Evolutionary conservation across 2,113 vertebrate species (phyloP), one percentile per base, ranked within the genome.

Genomic region (Sinocyclocheilus anshuiensis): DNA sequence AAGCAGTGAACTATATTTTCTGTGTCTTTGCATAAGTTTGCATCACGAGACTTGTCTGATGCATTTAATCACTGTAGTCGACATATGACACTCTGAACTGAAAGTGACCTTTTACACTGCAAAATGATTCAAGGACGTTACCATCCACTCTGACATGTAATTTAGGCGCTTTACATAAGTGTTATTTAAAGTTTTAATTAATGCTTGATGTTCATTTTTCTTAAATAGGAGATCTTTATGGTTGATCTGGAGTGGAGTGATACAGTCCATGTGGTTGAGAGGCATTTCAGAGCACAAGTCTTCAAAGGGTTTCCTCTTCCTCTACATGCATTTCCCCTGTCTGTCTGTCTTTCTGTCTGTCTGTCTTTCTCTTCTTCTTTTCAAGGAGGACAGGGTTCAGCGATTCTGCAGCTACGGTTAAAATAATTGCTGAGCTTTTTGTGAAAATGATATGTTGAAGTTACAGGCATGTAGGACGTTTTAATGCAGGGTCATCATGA

Each of bases 211-310:
- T 90, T 93, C 86, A 90, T 90, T 93, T 88, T 92, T 89, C 88
- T 91, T 91, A 87, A 90, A 84, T 93, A 91, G 91, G 90, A 89
- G 90, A 92, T 90, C 86, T 87, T 89, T 88, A 87, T 87, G 89
- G 87, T 86, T 90, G 84, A 86, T 86, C 89, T 86, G 90, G 89
- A 88, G 88, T 90, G 90, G 89, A 91, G 81, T 86, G 90, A 85
- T 83, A 33, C 83, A 15, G 65, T 91, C 86, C 84, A 86, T 88
- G 80, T 83, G 84, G 85, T 88, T 82, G 86, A 89, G 92, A 88
- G 92, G 87, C 91, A 90, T 90, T 92, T 94, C 91, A 91, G 90
- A 92, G 88, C 90, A 90, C 90, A 91, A 91, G 93, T 89, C 88
- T 88, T 75, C 65, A 77, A 71, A 69, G 45, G 69, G 85, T 76